Conservation (phyloP, 2,113 vertebrate genomes). For the Pygoscelis antarcticus region DNA sequence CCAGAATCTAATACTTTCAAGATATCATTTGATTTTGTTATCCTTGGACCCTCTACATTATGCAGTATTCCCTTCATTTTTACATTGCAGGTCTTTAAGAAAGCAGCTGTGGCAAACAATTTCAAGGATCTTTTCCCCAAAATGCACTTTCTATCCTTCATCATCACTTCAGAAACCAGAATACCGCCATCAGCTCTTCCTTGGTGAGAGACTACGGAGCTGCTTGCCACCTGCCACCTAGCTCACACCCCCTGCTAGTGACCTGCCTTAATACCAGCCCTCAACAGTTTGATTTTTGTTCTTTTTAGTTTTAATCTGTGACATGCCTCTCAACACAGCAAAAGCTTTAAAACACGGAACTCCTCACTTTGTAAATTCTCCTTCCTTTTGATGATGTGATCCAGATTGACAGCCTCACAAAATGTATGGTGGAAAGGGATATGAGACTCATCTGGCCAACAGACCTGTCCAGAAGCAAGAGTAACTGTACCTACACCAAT, state of each 20-base stretch:
- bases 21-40: not conserved
- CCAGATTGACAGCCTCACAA: not conserved
- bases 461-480: not conserved
- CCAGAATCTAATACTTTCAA: not conserved
- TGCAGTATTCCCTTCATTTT: not conserved
- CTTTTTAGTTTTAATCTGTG: not conserved
- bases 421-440: not conserved
- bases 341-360: not conserved
- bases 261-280: not conserved
- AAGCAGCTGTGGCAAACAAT: not conserved
- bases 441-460: not conserved
- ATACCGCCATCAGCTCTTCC: not conserved
- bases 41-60: rapidly evolving
- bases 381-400: not conserved
- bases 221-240: not conserved
- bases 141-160: not conserved
- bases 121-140: not conserved
- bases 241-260: not conserved
- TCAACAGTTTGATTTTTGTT: not conserved
- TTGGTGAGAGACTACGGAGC: not conserved
- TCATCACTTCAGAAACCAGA: not conserved
- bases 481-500: not conserved
- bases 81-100: not conserved
- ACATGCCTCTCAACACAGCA: not conserved
- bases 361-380: not conserved